Conservation (phyloP, 2,113 vertebrate species). For the Tiliqua scincoides region DNA sequence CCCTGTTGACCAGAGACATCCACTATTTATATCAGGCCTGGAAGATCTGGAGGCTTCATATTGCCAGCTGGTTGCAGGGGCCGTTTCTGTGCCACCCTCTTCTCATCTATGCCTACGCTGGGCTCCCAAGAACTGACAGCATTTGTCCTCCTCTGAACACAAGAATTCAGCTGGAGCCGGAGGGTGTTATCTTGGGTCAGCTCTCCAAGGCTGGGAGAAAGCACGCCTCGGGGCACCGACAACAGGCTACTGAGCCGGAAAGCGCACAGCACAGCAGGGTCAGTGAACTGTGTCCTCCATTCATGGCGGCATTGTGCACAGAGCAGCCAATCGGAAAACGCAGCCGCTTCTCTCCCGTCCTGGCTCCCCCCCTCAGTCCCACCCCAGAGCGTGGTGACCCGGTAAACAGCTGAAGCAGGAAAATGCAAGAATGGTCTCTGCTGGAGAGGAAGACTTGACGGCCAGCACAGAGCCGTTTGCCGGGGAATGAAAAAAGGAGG, state of each 20-base stretch:
- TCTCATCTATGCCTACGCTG: background rate
- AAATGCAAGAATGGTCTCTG: conserved; percentile 58
- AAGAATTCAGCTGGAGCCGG: background rate
- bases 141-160: background rate
- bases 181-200: background rate
- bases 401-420: conserved; percentile 71
- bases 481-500: conserved; percentile 13
- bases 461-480: conserved; percentile 26
- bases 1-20: background rate
- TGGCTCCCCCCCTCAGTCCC: no score
- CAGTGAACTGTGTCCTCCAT: background rate
- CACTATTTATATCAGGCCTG: background rate
- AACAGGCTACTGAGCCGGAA: background rate
- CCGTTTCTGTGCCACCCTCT: background rate
- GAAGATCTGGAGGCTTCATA: background rate
- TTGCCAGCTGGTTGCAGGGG: background rate
- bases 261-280: background rate
- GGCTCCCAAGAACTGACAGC: background rate
- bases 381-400: conserved; percentile 31
- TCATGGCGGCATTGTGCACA: background rate
- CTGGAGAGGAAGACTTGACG: conserved; percentile 3
- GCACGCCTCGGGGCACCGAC: background rate
- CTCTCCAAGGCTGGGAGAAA: no score
- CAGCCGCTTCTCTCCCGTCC: no score
- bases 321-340: background rate